phyloP scores from a whole-genome alignment of 2,113 vertebrate species.

The Tautogolabrus adspersus region DNA sequence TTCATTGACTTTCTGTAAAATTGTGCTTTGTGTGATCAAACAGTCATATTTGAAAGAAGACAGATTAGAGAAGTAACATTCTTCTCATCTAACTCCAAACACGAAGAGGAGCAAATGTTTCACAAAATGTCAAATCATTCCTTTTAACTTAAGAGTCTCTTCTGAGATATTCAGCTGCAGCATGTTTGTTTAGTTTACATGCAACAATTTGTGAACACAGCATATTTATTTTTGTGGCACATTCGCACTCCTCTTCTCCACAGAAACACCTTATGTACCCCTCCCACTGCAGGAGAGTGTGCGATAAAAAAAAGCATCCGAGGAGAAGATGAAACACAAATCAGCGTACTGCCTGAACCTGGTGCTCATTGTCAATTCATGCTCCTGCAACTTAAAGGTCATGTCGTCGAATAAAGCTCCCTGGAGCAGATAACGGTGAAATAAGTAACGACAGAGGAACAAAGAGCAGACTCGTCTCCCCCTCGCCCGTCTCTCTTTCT shows the following conservation, averaged over 20 bases:
- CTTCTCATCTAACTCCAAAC: background rate
- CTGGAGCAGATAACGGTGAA: slow-evolving; percentile 49
- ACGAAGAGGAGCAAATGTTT: background rate
- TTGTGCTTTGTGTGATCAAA: background rate
- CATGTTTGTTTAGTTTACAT: background rate
- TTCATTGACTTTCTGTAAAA: background rate
- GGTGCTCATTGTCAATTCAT: slow-evolving; percentile 49
- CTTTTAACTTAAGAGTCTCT: background rate
- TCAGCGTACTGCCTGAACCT: slow-evolving; percentile 17
- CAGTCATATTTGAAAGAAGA: background rate
- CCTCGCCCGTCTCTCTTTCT: slow-evolving; percentile 14
- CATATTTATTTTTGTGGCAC: background rate
- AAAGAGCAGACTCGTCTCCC: slow-evolving; percentile 47
- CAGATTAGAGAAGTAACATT: background rate
- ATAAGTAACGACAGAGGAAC: slow-evolving; percentile 59
- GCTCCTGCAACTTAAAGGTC: slow-evolving; percentile 58
- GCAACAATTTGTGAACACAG: background rate
- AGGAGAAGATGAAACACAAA: slow-evolving; percentile 21
- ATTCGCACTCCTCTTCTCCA: background rate
- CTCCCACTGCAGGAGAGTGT: background rate
- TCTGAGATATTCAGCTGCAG: background rate
- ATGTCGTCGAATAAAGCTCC: slow-evolving; percentile 52
- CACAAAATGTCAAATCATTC: background rate
- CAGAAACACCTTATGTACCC: slow-evolving; percentile 23
- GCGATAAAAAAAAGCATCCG: slow-evolving; percentile 21